Percentiles rank a stretch among this genome's conserved stretches.
Evolutionary conservation across 2,888 invertebrate genomes (phyloP).

Genomic region (Lydus trimaculatus): DNA sequence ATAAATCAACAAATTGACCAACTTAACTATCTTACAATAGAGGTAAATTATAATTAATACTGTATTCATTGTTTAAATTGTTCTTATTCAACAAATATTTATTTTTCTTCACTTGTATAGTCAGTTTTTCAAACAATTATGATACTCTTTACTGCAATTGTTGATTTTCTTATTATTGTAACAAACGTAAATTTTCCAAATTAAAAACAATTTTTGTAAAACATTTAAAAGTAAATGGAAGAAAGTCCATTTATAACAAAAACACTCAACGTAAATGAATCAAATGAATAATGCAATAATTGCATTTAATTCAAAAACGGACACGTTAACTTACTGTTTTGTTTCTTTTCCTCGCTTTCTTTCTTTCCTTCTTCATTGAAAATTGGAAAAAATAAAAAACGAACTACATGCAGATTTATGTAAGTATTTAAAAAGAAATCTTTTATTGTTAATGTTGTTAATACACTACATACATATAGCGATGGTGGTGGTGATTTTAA

Average conservation of each 20-base stretch:
- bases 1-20: too few species aligned
- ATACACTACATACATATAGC: too few species aligned
- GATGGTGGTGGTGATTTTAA: neutral
- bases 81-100: too few species aligned
- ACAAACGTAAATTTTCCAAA: neutral
- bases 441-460: neutral
- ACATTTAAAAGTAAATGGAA: neutral
- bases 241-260: neutral
- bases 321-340: neutral
- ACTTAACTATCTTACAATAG: too few species aligned
- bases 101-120: too few species aligned
- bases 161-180: neutral
- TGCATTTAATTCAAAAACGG: neutral
- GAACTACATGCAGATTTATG: neutral
- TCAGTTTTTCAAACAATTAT: too few species aligned
- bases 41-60: too few species aligned
- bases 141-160: too few species aligned
- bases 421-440: neutral
- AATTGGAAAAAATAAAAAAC: neutral
- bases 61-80: too few species aligned
- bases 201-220: neutral
- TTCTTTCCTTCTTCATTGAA: neutral
- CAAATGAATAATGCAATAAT: neutral
- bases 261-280: neutral
- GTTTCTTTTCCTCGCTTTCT: too few species aligned